Percentiles rank a stretch among this genome's conserved stretches.
Evolutionary conservation across 2,797 vertebrate species (phyloP).

Genomic region (Euphonia xanthogaster): DNA sequence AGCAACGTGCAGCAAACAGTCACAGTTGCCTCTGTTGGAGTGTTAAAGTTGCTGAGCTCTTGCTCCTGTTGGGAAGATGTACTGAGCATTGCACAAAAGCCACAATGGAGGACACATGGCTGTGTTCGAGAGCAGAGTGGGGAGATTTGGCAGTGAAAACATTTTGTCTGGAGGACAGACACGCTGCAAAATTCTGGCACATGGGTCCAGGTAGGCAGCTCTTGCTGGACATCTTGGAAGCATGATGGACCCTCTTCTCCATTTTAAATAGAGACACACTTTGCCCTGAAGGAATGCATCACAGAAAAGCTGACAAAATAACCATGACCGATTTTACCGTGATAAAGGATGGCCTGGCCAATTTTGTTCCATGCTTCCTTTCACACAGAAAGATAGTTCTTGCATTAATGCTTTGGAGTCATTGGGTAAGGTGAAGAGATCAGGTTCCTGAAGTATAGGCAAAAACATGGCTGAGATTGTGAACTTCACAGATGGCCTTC

Average conservation of each 20-base stretch:
- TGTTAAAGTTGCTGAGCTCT: neutral
- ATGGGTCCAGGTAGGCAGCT: neutral
- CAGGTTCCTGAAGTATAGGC: neutral
- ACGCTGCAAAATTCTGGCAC: neutral
- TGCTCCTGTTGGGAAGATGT: neutral
- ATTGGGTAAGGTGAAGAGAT: neutral
- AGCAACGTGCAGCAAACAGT: neutral
- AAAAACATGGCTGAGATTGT: neutral
- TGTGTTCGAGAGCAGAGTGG: rapidly evolving
- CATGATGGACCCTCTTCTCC: neutral
- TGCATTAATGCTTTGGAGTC: neutral
- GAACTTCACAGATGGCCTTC: neutral
- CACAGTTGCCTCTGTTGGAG: neutral
- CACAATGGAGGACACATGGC: rapidly evolving
- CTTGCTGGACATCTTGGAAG: neutral
- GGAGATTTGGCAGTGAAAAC: neutral
- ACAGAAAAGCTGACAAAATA: neutral
- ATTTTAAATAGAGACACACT: neutral
- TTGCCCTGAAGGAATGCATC: neutral
- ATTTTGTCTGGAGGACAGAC: neutral
- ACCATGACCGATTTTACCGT: neutral
- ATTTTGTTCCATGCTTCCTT: neutral
- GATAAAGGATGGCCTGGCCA: neutral
- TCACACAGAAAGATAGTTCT: neutral
- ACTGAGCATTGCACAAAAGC: neutral